Conservation (phyloP, 1,140 invertebrate species). For the Eufriesea mexicana region DNA sequence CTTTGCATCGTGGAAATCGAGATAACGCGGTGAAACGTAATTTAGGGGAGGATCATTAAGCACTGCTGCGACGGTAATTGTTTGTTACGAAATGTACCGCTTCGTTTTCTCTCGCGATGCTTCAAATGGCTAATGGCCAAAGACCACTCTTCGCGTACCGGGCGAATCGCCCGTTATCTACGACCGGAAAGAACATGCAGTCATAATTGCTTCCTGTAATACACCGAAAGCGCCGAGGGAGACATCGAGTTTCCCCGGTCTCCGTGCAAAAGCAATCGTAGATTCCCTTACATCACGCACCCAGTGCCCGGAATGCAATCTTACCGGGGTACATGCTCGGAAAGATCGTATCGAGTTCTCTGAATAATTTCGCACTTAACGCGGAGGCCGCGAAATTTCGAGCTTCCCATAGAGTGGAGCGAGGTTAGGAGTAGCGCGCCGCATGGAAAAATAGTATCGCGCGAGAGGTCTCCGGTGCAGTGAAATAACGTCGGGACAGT, state of each 20-base stretch:
- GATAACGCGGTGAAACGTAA: neutral
- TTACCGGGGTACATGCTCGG: neutral
- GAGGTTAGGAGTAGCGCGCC: too few species aligned
- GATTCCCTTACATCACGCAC: conserved; percentile 45
- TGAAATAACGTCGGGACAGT: too few species aligned
- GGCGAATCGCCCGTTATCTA: conserved; percentile 37
- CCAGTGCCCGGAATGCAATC: conserved; percentile 33
- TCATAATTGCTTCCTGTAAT: conserved; percentile 53
- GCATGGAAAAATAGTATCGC: conserved; percentile 2
- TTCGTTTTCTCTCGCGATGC: neutral
- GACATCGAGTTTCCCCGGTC: conserved; percentile 39
- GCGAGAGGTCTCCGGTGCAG: too few species aligned
- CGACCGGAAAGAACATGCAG: conserved; percentile 50
- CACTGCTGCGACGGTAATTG: neutral
- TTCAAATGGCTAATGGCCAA: neutral
- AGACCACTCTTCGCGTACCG: neutral
- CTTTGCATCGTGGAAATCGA: neutral
- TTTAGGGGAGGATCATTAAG: neutral
- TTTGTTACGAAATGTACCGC: neutral
- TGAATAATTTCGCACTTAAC: conserved; percentile 31
- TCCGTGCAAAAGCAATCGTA: conserved; percentile 43
- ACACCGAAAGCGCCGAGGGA: conserved; percentile 36
- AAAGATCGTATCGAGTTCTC: conserved; percentile 39
- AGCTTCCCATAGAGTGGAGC: neutral
- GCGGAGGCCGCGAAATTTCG: neutral